Evolutionary conservation across 2,113 vertebrate species (phyloP), one percentile per base, ranked within the genome.

Genomic region (Ranitomeya variabilis): DNA sequence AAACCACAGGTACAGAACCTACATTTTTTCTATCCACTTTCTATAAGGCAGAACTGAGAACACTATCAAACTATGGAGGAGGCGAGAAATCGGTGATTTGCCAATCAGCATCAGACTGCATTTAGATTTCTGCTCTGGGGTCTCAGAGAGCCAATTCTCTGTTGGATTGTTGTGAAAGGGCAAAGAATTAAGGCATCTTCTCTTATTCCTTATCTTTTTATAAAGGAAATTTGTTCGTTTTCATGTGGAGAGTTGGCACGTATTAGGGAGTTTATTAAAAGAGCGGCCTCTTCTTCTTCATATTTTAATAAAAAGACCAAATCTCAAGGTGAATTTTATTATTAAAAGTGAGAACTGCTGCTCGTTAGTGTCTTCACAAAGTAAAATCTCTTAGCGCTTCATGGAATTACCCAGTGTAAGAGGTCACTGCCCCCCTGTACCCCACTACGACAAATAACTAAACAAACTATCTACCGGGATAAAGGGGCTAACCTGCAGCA

Each of bases 291-390:
- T 55, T 26, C 45, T 26, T 80, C 45, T 59, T 59, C 23, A 80
- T 16, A 59, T 71, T 81, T 80, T 80, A 81, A 69, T 80, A 80
- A 87, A 87, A 67, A 21, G 16, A 14, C 9, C 14, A 66, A 80
- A 62, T 80, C 86, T 66, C 77, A 69, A 54, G 59, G 86, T 87
- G 60, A 67, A 80, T 71, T 45, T 54, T 26, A 45, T 87, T 87
- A 87, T 71, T 57, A 80, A 87, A 80, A 54, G 16, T 67, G 51
- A 69, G 52, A 16, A 62, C 62, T 52, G 23, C 77, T 10, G 23
- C 77, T 69, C 26, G 23, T 57, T 59, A 59, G 77, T 71, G 64
- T 19, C 76, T 52, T 67, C 52, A 55, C 57, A 57, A 55, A 59
- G 71, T 80, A 6, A 80, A 37, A 87, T 78, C 16, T 87, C 60